Percentiles rank a stretch among this genome's conserved stretches.
These are phyloP conservation scores for Equus przewalskii DNA, from an alignment of 2,113 vertebrate genomes.

Conservation along the genomic window DNA sequence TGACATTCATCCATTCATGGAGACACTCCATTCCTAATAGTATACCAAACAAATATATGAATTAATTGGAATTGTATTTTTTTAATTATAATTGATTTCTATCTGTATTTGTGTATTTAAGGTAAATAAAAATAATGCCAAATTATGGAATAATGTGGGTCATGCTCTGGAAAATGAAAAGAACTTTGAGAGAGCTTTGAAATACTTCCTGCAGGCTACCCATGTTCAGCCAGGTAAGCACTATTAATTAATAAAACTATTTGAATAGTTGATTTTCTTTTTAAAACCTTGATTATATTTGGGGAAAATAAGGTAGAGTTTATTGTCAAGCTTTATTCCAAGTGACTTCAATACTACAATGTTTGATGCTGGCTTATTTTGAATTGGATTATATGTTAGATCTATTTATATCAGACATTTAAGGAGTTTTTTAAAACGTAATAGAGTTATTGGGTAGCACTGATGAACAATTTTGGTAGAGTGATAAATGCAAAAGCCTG, in stretches of 20 bases:
- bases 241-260: conserved; percentile 51
- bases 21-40: neutral
- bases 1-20: neutral
- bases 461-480: neutral
- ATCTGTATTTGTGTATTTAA: conserved; percentile 80
- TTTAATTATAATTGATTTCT: conserved; percentile 15
- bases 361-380: conserved; percentile 21
- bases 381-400: neutral
- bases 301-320: neutral
- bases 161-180: conserved; percentile 98
- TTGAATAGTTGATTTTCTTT: conserved; percentile 16
- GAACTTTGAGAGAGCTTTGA: conserved; percentile 94
- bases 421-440: neutral
- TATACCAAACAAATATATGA: neutral
- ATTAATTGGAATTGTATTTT: neutral
- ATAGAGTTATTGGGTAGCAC: neutral
- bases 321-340: conserved; percentile 32
- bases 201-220: conserved; percentile 97
- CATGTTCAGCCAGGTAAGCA: conserved; percentile 96
- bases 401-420: neutral
- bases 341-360: neutral
- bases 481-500: neutral
- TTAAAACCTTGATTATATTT: conserved; percentile 40
- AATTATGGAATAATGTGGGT: conserved; percentile 99
- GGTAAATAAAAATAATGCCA: conserved; percentile 99